Percentiles rank a stretch among this genome's conserved stretches.
Evolutionary conservation across 2,888 invertebrate genomes (phyloP).

Genomic region (Leucozona laternaria): DNA sequence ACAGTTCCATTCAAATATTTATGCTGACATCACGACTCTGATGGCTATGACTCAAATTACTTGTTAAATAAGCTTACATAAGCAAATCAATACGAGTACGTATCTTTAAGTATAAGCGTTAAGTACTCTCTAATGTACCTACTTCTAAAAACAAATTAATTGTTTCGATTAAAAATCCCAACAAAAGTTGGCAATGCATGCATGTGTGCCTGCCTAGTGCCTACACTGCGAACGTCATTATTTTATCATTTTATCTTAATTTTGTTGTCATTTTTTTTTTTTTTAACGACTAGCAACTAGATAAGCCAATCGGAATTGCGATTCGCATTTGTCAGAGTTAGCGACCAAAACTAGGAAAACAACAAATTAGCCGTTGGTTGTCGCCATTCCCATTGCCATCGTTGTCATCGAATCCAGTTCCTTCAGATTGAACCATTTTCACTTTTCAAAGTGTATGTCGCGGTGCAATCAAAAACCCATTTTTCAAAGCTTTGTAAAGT

Average conservation of each 20-base stretch:
- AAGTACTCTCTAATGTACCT: no score
- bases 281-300: background rate
- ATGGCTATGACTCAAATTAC: background rate
- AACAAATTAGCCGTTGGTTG: constrained; percentile 14
- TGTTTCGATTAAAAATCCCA: no score
- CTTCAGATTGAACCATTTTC: constrained; percentile 64
- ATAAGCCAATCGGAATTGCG: constrained; percentile 34
- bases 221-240: background rate
- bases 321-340: constrained; percentile 22
- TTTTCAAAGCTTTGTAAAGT: constrained; percentile 50
- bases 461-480: constrained; percentile 56
- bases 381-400: background rate
- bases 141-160: no score
- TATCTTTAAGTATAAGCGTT: no score
- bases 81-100: background rate
- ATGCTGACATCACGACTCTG: no score
- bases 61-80: background rate
- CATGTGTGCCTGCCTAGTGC: background rate
- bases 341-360: constrained; percentile 19
- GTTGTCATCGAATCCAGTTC: constrained; percentile 50
- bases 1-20: no score
- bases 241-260: constrained; percentile 33
- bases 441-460: constrained; percentile 64
- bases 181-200: background rate
- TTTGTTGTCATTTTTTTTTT: constrained; percentile 16